Evolutionary conservation across 2,113 vertebrate species (phyloP), one percentile per base, ranked within the genome.

Genomic region (Centropristis striata): DNA sequence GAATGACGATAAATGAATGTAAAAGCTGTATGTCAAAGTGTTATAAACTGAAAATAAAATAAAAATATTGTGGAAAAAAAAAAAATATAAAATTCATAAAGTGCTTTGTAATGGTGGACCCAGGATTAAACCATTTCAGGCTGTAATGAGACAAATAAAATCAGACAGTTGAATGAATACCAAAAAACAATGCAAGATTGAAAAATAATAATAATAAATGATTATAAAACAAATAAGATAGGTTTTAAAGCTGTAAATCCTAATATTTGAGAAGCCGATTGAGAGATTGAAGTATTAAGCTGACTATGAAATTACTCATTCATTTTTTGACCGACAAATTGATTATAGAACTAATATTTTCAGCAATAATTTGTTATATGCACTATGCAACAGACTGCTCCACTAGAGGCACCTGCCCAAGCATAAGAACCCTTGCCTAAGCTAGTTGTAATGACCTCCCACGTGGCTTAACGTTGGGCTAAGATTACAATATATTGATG

Each of bases 401-500:
- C 54, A 32, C 12, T 14, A 49, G 27, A 42, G 9, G 20, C 57
- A 37, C 25, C 20, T 0, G 3, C 23, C 32, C 8, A 23, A 23
- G 41, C 20, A 11, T 32, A 32, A 57, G 5, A 69, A 23, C 1
- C 16, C 10, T 37, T 64, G 9, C 7, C 15, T 47, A 12, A 1
- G 8, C 4, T 4, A 32, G 55, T 2, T 25, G 16, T 39, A 53
- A 61, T 58, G 15, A 47, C 55, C 32, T 51, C 68, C 58, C 65
- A 37, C 75, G 54, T 65, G 77, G 60, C 25, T 47, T 71, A 67
- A 47, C 41, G 74, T 49, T 44, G 28, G 25, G 46, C 23, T 78
- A 23, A 15, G 23, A 21, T 88, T 80, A 74, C 41, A 70, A 23
- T 65, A 32, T 68, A 61, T 50, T 83, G 44, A 71, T 57, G 13